Base-by-base conservation (phyloP, 2,888 invertebrate species). In the Drosophila birchii region DNA sequence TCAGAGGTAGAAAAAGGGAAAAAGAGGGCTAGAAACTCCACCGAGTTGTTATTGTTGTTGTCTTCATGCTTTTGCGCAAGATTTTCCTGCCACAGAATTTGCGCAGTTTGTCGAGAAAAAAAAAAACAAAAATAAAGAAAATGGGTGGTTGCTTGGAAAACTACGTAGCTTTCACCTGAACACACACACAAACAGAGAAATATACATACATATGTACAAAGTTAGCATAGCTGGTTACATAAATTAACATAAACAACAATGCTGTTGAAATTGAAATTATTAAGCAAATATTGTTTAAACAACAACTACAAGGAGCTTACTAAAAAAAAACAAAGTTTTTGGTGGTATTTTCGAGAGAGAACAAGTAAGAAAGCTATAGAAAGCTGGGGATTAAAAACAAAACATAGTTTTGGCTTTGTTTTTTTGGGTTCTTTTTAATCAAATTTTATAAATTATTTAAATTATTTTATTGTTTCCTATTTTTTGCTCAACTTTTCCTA, bases 81-180 rank as follows among this genome's bases (percentile, higher is more conserved):
- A 38, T 47, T 51, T 60, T 36, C 41, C 34, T 64, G 68, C 47
- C 43, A 67, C 36, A 55, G 68, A 63, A 68, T 66, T 66, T 66
- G 64, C 64, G 64, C 64, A 49, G 68, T 66, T 66, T 29, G 18
- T 69, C 20, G n/a, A 8, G 36, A 26, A 38, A 16, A 34, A 8
- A 8, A 41, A 26, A 38, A 16, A 34, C 8, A 9, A 12, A 29
- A 12, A 11, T 12, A 7, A 49, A 18, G 16, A 18, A 47, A 29
- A 32, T 14, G 44, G 43, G 47, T 36, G 41, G 41, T 41, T 60
- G 23, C 18, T 29, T 0, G 29, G 34, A 54, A 57, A 59, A 29
- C 53, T 34, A 36, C 29, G 34, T 60, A 36, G 68, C 53, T 68
- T 49, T 68, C 56, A 60, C 68, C 55, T 44, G 36, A 55, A 43